phyloP scores from a whole-genome alignment of 2,888 invertebrate species.

The Drosophila ezoana region DNA sequence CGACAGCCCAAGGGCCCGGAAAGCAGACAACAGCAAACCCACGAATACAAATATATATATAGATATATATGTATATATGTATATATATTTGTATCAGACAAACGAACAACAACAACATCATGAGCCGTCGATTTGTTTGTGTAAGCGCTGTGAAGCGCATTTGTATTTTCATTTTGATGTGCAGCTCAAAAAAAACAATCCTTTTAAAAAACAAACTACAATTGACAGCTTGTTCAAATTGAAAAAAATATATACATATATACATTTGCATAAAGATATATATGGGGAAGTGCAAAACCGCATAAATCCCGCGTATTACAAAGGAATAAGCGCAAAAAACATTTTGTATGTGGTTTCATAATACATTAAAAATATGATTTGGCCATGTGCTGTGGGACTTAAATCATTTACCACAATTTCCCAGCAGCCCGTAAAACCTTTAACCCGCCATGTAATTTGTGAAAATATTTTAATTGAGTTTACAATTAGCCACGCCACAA shows the following conservation, averaged over 20 bases:
- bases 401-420: slow-evolving; percentile 40
- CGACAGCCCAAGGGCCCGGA: slow-evolving; percentile 71
- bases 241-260: slow-evolving; percentile 25
- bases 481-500: slow-evolving; percentile 76
- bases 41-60: slow-evolving; percentile 31
- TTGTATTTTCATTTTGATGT: slow-evolving; percentile 75
- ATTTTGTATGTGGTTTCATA: slow-evolving; percentile 62
- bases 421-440: slow-evolving; percentile 35
- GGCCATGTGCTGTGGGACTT: slow-evolving; percentile 21
- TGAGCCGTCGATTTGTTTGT: slow-evolving; percentile 70
- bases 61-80: slow-evolving; percentile 13
- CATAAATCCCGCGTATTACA: slow-evolving; percentile 63
- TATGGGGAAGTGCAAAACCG: slow-evolving; percentile 57
- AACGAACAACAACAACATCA: slow-evolving; percentile 29
- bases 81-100: slow-evolving; percentile 20
- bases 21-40: slow-evolving; percentile 55
- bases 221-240: slow-evolving; percentile 73
- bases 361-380: slow-evolving; percentile 66
- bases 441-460: slow-evolving; percentile 55
- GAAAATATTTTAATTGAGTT: slow-evolving; percentile 78
- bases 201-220: slow-evolving; percentile 59
- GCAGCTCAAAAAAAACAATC: slow-evolving; percentile 24
- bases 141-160: slow-evolving; percentile 72
- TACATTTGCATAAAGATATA: slow-evolving; percentile 11
- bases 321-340: slow-evolving; percentile 40